Evolutionary conservation across 2,113 vertebrate species (phyloP), one percentile per base, ranked within the genome.

Genomic region (Notarius quadriscutis): DNA sequence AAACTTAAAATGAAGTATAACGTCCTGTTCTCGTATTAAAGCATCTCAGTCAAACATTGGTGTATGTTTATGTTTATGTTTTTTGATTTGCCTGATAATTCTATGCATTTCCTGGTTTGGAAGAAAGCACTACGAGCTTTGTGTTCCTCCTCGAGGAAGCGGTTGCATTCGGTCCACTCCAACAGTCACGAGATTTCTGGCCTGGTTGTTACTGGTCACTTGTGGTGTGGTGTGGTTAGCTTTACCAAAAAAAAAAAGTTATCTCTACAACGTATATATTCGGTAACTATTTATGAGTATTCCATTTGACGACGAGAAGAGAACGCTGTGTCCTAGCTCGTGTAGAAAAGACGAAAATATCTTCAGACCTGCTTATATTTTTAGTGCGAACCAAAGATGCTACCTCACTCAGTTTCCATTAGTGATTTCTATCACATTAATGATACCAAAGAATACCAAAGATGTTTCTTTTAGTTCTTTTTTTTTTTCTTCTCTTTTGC

Each of bases 371-470:
- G 96, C 96, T 97, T 96, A 95, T 97, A 96, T 98, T 98, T 98
- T 96, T 97, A 97, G 97, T 97, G 96, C 97, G 97, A 99, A 99
- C 97, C 97, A 98, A 99, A 99, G 98, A 99, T 95, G 97, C 98
- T 99, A 99, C 98, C 98, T 99, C 98, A 99, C 97, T 98, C 97
- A 92, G 97, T 98, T 98, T 97, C 97, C 98, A 96, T 88, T 97
- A 90, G 97, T 99, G 97, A 99, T 99, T 97, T 98, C 96, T 97
- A 98, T 99, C 98, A 99, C 97, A 94, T 96, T 97, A 97, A 98
- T 95, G 97, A 99, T 98, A 99, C 98, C 98, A 99, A 99, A 99
- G 98, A 99, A 96, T 97, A 98, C 97, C 97, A 98, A 99, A 98
- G 97, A 98, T 97, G 94, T 94, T 95, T 96, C 96, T 94, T 92